These are phyloP conservation scores for Drosophila tani DNA, from an alignment of 1,140 invertebrate species.

Conservation along the genomic window DNA sequence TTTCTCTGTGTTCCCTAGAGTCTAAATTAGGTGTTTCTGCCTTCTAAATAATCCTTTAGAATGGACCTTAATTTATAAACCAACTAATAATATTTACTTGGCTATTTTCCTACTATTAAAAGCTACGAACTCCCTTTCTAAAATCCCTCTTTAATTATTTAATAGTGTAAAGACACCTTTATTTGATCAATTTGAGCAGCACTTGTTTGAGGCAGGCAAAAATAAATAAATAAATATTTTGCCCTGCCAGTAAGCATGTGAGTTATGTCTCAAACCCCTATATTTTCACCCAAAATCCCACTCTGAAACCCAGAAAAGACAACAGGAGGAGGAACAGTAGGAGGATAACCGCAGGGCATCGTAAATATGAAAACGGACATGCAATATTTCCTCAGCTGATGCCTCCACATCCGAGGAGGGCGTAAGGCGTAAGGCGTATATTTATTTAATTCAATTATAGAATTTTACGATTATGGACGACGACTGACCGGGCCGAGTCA, in stretches of 20 bases:
- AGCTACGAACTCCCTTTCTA: not conserved
- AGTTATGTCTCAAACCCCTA: conserved; percentile 9
- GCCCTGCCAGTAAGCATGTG: not conserved
- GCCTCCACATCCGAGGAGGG: conserved; percentile 24
- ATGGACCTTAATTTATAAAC: not conserved
- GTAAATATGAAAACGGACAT: conserved; percentile 56
- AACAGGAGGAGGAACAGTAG: conserved; percentile 6
- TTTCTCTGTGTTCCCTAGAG: too few species aligned
- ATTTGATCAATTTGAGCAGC: not conserved
- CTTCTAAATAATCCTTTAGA: too few species aligned
- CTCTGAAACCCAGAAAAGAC: conserved; percentile 33
- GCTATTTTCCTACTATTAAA: not conserved
- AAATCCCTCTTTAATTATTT: not conserved
- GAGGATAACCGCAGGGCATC: conserved; percentile 49
- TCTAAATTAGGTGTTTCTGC: not conserved
- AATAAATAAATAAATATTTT: conserved; percentile 10
- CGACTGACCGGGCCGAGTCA: conserved; percentile 57
- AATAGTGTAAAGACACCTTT: not conserved
- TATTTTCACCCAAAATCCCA: conserved; percentile 7
- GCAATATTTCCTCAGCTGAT: conserved; percentile 79
- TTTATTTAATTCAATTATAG: conserved; percentile 84
- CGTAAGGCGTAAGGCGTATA: conserved; percentile 33
- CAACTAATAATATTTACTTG: too few species aligned
- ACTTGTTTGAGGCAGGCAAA: not conserved
- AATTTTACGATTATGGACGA: conserved; percentile 78